Conservation (phyloP, 2,888 invertebrate species). For the Lumbricus terrestris region DNA sequence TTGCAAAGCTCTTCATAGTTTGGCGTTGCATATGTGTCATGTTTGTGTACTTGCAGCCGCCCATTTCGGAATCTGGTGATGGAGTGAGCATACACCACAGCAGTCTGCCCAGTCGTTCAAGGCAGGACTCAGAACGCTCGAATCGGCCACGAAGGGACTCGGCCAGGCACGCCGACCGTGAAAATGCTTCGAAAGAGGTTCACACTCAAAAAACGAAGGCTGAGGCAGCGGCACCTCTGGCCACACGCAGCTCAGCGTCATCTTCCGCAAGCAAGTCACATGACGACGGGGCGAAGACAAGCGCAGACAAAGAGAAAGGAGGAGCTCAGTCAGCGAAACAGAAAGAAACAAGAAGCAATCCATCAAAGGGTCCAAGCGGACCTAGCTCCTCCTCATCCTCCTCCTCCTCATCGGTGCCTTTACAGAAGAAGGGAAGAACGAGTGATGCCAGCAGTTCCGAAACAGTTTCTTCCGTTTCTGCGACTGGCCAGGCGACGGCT, state of each 20-base stretch:
- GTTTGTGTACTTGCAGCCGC: neutral
- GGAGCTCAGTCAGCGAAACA: neutral
- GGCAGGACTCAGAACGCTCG: neutral
- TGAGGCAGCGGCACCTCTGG: neutral
- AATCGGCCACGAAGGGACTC: constrained; percentile 20
- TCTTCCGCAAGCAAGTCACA: constrained; percentile 14
- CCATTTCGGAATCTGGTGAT: constrained; percentile 6
- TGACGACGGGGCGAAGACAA: neutral
- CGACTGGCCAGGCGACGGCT: neutral
- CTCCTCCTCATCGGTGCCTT: too few relatives aligned
- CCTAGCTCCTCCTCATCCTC: too few relatives aligned
- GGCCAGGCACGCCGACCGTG: neutral
- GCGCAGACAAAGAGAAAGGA: constrained; percentile 6
- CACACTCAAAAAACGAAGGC: neutral
- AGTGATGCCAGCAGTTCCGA: neutral
- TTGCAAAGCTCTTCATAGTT: neutral
- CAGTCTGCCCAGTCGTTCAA: constrained; percentile 9
- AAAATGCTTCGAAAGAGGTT: neutral
- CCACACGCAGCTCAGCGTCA: neutral
- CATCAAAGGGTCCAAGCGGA: neutral
- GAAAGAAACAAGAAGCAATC: neutral
- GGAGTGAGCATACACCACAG: neutral
- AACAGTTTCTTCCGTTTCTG: neutral
- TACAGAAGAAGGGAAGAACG: constrained; percentile 6
- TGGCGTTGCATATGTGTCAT: neutral